These are phyloP conservation scores for Cosmopolites sordidus DNA, from an alignment of 2,888 invertebrate species.

Conservation along the genomic window DNA sequence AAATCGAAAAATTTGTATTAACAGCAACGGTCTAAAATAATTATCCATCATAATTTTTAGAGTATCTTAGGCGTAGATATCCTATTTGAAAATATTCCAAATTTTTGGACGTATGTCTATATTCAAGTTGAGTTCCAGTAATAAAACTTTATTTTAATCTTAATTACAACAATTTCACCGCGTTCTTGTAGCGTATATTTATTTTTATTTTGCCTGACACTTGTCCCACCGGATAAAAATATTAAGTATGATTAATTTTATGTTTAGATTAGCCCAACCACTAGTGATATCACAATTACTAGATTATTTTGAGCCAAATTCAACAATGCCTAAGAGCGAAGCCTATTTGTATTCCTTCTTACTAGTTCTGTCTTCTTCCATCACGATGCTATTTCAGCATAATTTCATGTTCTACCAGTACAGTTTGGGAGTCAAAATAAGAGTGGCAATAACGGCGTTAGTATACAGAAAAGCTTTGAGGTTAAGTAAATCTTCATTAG, in stretches of 20 bases:
- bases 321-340: constrained; percentile 47
- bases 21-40: too few species aligned
- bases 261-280: constrained; percentile 36
- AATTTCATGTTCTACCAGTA: constrained; percentile 82
- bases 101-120: too few species aligned
- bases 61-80: too few species aligned
- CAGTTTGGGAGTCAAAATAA: constrained; percentile 78
- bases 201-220: too few species aligned
- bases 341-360: constrained; percentile 75
- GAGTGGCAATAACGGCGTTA: constrained; percentile 76
- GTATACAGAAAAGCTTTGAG: constrained; percentile 59
- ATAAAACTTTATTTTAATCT: too few species aligned
- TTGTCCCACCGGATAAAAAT: not conserved
- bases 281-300: constrained; percentile 49
- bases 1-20: too few species aligned
- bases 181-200: too few species aligned
- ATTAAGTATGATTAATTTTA: not conserved
- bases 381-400: constrained; percentile 56
- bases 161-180: too few species aligned
- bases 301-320: constrained; percentile 54
- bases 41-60: too few species aligned
- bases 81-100: too few species aligned
- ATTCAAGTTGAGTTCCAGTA: too few species aligned
- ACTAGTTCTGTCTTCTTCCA: constrained; percentile 51
- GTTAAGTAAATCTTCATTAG: constrained; percentile 30